Conservation (phyloP, 2,113 vertebrate genomes). For the Gnathonemus longibarbis region DNA sequence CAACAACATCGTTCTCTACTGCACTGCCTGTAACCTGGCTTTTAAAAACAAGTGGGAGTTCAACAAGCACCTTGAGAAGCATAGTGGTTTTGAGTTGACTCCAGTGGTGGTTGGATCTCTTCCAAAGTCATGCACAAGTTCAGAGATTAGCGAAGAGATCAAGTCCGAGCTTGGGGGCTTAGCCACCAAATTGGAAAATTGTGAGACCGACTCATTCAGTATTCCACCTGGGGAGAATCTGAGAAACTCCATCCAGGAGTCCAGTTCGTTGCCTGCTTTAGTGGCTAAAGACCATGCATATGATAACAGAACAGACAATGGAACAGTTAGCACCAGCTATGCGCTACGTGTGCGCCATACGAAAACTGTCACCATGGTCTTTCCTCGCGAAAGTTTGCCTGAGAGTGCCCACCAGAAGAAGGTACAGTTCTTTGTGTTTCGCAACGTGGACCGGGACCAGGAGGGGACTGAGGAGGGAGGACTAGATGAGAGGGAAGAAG, state of each 20-base stretch:
- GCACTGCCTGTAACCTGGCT: conserved; percentile 28
- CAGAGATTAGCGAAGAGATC: not conserved
- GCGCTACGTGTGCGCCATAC: not conserved
- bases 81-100: not conserved
- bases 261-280: not conserved
- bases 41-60: conserved; percentile 43
- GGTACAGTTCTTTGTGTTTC: conserved; percentile 17
- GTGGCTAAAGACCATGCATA: conserved; percentile 7
- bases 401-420: conserved; percentile 11
- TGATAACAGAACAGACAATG: not conserved
- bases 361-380: not conserved
- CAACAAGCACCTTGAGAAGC: conserved; percentile 42
- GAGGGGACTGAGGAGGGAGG: not conserved
- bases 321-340: not conserved
- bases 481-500: not conserved
- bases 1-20: conserved; percentile 19
- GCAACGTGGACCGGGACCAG: conserved; percentile 5
- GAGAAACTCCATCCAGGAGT: too few relatives aligned
- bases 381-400: not conserved
- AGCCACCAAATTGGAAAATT: not conserved
- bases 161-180: not conserved
- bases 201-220: not conserved
- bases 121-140: not conserved
- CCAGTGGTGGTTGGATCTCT: not conserved
- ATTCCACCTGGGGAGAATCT: not conserved